Base-by-base conservation (phyloP, 2,113 vertebrate species). In the Mus spicilegus region DNA sequence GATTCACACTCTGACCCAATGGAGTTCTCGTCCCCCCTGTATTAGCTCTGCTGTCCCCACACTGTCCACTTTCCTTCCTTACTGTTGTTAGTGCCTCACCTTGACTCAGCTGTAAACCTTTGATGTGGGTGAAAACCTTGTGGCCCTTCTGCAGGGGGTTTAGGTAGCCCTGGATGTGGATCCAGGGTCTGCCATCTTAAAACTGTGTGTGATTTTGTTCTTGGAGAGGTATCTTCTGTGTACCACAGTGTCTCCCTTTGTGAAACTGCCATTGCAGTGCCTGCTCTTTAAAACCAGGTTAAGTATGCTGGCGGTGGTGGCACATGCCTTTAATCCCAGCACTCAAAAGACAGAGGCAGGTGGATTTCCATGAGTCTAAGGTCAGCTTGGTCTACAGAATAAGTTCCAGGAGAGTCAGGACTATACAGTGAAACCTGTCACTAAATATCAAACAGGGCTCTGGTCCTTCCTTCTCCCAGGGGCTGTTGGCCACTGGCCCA, bases 31-130 rank as follows among this genome's bases (percentile, higher is more conserved):
- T 16, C 19, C 0, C 17, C 7, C 14, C 51, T 0, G 3, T 13
- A 0, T 56, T 49, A 33, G 26, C 65, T 51, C 54, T 61, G 46
- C 5, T 11, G 2, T 20, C 3, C 28, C 22, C 26, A 4, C 4
- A 0, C 75, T 39, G 30, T 13, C 30, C 14, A 1, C 51, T 1
- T 6, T 0, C 5, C 39, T 20, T 9, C 14, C 13, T 56, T 4
- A 0, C 30, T 33, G 17, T 16, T 26, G 58, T 42, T 12, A 24
- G 7, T 42, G 81, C 42, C 69, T 42, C 49, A 46, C 5, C 46
- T 2, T 56, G 61, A n/a, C 33, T 46, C 5, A 42, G 73, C 20
- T 77, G 14, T 28, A 72, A 58, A 51, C 13, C 7, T 14, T 8
- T 49, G 56, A 49, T 22, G 28, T 30, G 76, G 16, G 46, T 49